Evolutionary conservation across 2,888 invertebrate genomes (phyloP).

Genomic region (Apamea anceps): DNA sequence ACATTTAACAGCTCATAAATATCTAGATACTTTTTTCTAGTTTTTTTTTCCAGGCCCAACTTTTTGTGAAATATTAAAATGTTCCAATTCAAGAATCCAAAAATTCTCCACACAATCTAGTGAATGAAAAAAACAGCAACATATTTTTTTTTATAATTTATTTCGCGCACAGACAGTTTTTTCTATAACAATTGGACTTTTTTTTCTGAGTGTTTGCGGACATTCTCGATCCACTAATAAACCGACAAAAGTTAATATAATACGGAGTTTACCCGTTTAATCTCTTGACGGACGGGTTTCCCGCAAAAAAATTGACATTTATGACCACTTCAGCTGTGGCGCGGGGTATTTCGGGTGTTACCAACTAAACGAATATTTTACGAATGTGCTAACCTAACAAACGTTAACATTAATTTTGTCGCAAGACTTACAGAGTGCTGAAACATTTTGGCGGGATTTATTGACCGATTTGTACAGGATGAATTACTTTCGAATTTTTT

Average conservation of each 20-base stretch:
- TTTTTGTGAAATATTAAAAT: slow-evolving; percentile 34
- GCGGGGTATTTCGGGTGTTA: slow-evolving; percentile 53
- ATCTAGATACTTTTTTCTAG: neutral
- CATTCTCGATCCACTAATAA: slow-evolving; percentile 40
- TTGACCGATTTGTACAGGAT: slow-evolving; percentile 35
- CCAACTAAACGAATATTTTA: slow-evolving; percentile 57
- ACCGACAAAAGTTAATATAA: slow-evolving; percentile 34
- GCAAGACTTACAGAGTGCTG: slow-evolving; percentile 39
- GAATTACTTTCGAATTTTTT: slow-evolving; percentile 31
- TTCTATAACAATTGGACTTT: slow-evolving; percentile 13
- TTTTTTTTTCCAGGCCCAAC: slow-evolving; percentile 1
- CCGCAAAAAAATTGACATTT: slow-evolving; percentile 59
- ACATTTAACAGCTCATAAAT: slow-evolving; percentile 15
- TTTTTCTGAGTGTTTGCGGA: slow-evolving; percentile 1
- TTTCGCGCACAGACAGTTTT: slow-evolving; percentile 4
- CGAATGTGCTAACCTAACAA: slow-evolving; percentile 58
- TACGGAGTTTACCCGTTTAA: slow-evolving; percentile 26
- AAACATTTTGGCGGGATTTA: slow-evolving; percentile 53
- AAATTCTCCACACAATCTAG: slow-evolving; percentile 7
- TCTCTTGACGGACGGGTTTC: slow-evolving; percentile 47
- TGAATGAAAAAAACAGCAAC: slow-evolving; percentile 43
- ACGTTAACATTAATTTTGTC: slow-evolving; percentile 60
- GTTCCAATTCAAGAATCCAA: too few relatives aligned
- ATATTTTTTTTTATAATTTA: neutral
- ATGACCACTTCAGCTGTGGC: slow-evolving; percentile 48